phyloP scores from a whole-genome alignment of 2,113 vertebrate species.

The Lophotis ruficrista region DNA sequence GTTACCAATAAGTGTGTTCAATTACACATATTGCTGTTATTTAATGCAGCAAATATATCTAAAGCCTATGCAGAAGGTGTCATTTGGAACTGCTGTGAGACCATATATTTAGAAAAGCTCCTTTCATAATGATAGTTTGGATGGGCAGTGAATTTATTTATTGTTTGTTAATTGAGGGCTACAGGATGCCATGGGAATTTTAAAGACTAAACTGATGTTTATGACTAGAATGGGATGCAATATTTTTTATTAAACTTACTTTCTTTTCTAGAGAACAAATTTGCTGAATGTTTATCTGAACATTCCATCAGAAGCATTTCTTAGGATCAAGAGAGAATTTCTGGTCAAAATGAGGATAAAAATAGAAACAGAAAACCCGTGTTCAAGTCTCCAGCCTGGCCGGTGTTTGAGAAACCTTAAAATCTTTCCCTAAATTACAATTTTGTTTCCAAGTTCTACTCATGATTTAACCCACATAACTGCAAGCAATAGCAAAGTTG shows the following conservation, averaged over 20 bases:
- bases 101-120: not conserved
- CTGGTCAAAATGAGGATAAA: not conserved
- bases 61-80: not conserved
- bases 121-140: not conserved
- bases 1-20: not conserved
- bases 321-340: not conserved
- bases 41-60: not conserved
- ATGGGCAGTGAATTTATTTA: not conserved
- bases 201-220: not conserved
- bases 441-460: not conserved
- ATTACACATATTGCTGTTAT: not conserved
- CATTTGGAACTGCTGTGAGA: not conserved
- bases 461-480: not conserved
- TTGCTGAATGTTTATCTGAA: not conserved
- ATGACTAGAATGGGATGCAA: not conserved
- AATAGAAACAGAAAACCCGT: not conserved
- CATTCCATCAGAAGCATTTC: not conserved
- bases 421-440: not conserved
- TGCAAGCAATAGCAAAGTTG: not conserved
- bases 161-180: not conserved
- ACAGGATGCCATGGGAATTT: not conserved
- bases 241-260: not conserved
- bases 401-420: not conserved
- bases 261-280: not conserved
- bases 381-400: not conserved